phyloP scores from a whole-genome alignment of 2,888 invertebrate genomes.

The Blomia tropicalis region DNA sequence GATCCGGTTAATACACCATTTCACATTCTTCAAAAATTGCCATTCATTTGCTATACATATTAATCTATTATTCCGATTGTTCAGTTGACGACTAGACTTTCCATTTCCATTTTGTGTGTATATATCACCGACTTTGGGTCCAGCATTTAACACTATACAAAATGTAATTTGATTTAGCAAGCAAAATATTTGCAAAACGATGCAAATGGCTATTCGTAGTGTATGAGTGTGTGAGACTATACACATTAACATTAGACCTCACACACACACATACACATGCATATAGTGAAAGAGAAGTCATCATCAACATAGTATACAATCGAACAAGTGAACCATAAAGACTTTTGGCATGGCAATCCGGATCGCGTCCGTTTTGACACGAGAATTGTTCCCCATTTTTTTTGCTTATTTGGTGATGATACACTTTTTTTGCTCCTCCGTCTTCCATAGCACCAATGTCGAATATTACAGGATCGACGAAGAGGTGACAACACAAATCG shows the following conservation, averaged over 20 bases:
- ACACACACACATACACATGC: too few species aligned
- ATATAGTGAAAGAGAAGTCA: background rate
- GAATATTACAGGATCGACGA: too few species aligned
- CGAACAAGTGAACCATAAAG: background rate
- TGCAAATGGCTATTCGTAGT: background rate
- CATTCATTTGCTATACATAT: background rate
- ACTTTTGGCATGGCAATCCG: too few species aligned
- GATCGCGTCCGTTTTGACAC: too few species aligned
- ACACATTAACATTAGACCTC: constrained; percentile 12
- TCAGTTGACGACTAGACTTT: too few species aligned
- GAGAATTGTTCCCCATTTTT: too few species aligned
- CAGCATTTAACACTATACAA: background rate
- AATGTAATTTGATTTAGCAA: constrained; percentile 8
- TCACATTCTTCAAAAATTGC: background rate
- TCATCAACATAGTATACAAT: background rate
- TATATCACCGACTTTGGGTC: too few species aligned
- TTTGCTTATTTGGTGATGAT: too few species aligned
- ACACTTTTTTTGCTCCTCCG: too few species aligned
- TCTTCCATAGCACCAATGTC: too few species aligned
- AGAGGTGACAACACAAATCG: too few species aligned
- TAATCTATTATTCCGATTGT: background rate
- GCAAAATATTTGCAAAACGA: constrained; percentile 11
- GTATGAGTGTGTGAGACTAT: background rate
- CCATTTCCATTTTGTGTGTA: too few species aligned
- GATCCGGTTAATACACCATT: background rate